A percentile compares a stretch with the other conserved stretches of the same genome.
Evolutionary conservation across 92 coral and sea anemone species (phyloP).

Genomic region (Umimayanthus kanabou): DNA sequence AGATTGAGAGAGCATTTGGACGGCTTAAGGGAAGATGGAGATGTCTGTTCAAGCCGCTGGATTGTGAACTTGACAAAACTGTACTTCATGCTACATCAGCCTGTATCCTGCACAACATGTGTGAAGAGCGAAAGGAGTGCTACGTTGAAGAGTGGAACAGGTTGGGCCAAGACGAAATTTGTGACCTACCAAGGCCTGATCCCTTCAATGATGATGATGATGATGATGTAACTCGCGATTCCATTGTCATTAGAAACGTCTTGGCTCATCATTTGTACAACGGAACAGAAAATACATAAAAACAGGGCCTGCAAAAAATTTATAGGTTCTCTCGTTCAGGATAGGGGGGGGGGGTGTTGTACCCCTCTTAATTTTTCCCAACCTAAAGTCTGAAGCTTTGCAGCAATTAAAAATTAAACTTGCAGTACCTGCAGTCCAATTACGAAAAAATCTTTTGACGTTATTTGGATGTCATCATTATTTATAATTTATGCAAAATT

Average conservation of each 20-base stretch:
- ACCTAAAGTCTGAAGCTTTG: no score
- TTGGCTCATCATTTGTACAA: conserved; percentile 45
- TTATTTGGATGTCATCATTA: no score
- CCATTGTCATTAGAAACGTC: background rate
- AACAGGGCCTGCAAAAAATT: conserved; percentile 12
- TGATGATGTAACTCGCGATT: conserved; percentile 4
- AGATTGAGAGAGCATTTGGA: conserved; percentile 62
- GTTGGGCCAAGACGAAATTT: conserved; percentile 44
- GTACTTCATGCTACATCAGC: conserved; percentile 50
- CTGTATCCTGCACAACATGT: conserved; percentile 54
- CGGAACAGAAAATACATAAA: conserved; percentile 15
- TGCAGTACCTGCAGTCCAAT: no score
- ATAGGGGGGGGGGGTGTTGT: background rate
- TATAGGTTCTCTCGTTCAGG: conserved; percentile 13
- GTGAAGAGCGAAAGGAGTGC: conserved; percentile 38
- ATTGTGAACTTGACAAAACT: conserved; percentile 46
- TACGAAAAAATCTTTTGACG: no score
- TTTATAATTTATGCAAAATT: no score
- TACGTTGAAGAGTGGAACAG: conserved; percentile 39
- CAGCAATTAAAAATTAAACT: no score
- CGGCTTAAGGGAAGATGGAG: conserved; percentile 53
- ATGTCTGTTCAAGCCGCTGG: conserved; percentile 39
- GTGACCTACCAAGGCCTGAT: conserved; percentile 47
- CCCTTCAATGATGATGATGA: conserved; percentile 16
- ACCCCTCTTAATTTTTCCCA: no score